Evolutionary conservation across 2,113 vertebrate genomes (phyloP).

Genomic region (human (Homo sapiens)): DNA sequence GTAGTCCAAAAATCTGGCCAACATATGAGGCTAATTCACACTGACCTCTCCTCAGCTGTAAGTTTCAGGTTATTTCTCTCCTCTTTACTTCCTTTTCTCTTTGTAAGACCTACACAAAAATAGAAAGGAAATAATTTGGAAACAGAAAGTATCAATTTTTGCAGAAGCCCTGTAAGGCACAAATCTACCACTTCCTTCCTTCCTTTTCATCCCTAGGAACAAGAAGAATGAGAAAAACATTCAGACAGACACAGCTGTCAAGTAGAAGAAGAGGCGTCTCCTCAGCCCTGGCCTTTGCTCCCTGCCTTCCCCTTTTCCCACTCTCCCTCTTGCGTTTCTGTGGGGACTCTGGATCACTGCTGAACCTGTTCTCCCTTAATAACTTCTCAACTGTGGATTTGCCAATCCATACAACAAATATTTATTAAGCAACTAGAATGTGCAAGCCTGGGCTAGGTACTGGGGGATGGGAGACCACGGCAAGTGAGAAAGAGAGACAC

Average conservation of each 20-base stretch:
- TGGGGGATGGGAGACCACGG: neutral
- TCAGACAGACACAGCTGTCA: neutral
- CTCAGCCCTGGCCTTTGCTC: neutral
- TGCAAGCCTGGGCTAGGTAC: neutral
- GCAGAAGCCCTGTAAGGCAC: neutral
- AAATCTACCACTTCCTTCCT: neutral
- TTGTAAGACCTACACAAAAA: neutral
- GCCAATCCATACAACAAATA: neutral
- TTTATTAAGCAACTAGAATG: neutral
- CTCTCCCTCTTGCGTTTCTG: neutral
- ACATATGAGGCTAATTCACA: neutral
- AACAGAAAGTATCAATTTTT: slow-evolving; percentile 27
- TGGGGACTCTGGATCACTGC: rapidly evolving
- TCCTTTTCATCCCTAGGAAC: neutral
- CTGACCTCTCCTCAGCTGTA: neutral
- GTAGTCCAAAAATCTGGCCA: neutral
- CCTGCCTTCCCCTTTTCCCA: rapidly evolving
- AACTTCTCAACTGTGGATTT: neutral
- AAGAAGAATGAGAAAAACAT: neutral
- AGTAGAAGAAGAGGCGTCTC: neutral
- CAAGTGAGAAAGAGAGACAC: neutral
- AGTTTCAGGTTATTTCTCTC: neutral
- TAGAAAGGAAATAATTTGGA: slow-evolving; percentile 31
- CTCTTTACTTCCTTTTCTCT: neutral
- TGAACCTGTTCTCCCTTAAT: neutral